Evolutionary conservation across 2,797 vertebrate genomes (phyloP).

Genomic region (Cryptoblepharus egeriae): DNA sequence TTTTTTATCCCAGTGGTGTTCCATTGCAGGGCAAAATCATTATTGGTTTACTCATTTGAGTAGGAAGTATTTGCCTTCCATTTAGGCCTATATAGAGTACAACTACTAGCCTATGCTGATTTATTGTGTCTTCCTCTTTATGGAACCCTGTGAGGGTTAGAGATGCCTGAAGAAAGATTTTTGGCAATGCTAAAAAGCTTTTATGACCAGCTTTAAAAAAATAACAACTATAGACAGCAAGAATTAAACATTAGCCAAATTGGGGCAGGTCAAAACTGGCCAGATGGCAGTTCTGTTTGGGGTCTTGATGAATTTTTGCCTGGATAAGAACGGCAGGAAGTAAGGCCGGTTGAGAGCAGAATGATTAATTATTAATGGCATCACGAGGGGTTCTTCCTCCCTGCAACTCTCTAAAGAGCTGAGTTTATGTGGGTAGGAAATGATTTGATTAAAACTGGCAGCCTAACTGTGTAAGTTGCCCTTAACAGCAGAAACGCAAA

Average conservation of each 20-base stretch:
- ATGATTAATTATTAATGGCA: conserved; percentile 15
- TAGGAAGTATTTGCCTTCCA: too few species aligned
- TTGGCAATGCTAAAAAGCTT: background rate
- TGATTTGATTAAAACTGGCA: conserved; percentile 3
- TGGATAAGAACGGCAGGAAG: background rate
- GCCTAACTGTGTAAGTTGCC: background rate
- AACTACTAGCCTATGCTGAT: background rate
- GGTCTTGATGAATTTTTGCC: background rate
- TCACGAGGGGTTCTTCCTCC: background rate
- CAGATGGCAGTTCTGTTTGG: conserved; percentile 7
- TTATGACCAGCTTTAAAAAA: background rate
- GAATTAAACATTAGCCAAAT: background rate
- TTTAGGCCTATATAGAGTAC: background rate
- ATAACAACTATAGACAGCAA: background rate
- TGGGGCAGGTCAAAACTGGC: background rate
- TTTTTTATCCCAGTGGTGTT: too few species aligned
- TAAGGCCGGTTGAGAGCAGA: background rate
- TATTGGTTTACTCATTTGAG: background rate
- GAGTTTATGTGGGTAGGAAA: background rate
- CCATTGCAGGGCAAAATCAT: background rate
- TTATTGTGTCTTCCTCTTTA: background rate
- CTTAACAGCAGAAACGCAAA: background rate
- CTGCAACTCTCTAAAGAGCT: conserved; percentile 6
- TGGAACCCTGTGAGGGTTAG: background rate
- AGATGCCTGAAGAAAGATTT: background rate